A percentile compares a stretch with the other conserved stretches of the same genome.
Evolutionary conservation across 92 coral and sea anemone species (phyloP).

Genomic region (Actinernus sp.): DNA sequence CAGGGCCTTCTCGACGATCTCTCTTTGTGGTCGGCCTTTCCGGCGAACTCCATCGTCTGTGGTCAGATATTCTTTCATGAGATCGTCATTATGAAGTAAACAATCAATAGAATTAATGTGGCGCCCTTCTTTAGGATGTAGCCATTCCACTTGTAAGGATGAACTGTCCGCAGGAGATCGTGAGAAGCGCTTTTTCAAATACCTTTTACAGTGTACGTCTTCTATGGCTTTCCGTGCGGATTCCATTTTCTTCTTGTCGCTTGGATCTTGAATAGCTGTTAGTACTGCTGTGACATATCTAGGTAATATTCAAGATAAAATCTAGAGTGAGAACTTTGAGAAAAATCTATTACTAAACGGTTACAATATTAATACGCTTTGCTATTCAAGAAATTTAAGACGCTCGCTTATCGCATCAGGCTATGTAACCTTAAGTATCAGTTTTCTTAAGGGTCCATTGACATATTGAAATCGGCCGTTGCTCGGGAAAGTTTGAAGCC

Average conservation of each 20-base stretch:
- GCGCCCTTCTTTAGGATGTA: constrained; percentile 56
- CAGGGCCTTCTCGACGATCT: constrained; percentile 69
- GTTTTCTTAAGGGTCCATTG: too few relatives aligned
- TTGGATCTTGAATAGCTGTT: constrained; percentile 72
- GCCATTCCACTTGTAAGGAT: constrained; percentile 78
- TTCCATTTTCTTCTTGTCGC: constrained; percentile 70
- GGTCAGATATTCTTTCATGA: constrained; percentile 49
- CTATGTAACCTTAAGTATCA: too few relatives aligned
- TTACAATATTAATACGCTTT: too few relatives aligned
- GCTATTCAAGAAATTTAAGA: too few relatives aligned
- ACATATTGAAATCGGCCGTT: too few relatives aligned
- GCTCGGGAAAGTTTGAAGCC: too few relatives aligned
- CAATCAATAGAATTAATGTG: constrained; percentile 77
- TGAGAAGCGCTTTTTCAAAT: constrained; percentile 12
- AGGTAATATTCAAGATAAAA: not conserved
- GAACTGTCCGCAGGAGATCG: constrained; percentile 44
- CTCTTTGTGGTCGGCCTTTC: constrained; percentile 31
- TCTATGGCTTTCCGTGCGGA: constrained; percentile 30
- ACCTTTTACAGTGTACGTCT: constrained; percentile 51
- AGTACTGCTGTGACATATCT: constrained; percentile 79
- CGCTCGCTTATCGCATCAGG: too few relatives aligned
- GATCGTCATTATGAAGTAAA: constrained; percentile 66
- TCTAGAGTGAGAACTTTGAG: not conserved
- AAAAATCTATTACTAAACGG: too few relatives aligned
- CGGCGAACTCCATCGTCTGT: not conserved